Conservation (phyloP, 2,888 invertebrate genomes). For the Pseudoips prasinana region DNA sequence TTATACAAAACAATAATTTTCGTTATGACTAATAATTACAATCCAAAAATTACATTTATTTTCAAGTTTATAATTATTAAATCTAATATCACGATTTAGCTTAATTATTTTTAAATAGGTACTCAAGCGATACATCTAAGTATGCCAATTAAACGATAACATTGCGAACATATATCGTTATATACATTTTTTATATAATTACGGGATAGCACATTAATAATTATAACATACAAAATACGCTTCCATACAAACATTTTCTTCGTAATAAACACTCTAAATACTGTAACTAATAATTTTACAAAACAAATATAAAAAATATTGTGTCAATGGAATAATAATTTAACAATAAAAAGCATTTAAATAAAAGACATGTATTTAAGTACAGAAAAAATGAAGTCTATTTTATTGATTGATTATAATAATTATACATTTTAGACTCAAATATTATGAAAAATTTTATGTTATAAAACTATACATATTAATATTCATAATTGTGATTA, state of each 20-base stretch:
- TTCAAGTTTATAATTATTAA: conserved; percentile 77
- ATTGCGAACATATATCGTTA: conserved; percentile 58
- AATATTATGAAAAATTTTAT: conserved; percentile 5
- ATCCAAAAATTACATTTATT: conserved; percentile 80
- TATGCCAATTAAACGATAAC: conserved; percentile 61
- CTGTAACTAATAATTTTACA: conserved; percentile 3
- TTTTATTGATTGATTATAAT: too few species aligned
- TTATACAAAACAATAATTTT: conserved; percentile 81
- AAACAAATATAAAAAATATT: conserved; percentile 11
- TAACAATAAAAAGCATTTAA: conserved; percentile 3
- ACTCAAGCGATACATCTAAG: conserved; percentile 69
- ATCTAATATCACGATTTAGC: conserved; percentile 82
- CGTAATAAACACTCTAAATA: too few species aligned
- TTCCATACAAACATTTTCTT: conserved; percentile 19
- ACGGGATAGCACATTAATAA: conserved; percentile 43
- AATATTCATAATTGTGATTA: conserved; percentile 39
- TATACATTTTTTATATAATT: conserved; percentile 36
- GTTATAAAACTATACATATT: conserved; percentile 17
- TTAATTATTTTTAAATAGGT: conserved; percentile 73
- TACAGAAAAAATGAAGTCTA: conserved; percentile 11
- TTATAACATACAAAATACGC: conserved; percentile 33
- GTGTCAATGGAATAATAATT: conserved; percentile 10
- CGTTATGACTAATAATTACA: conserved; percentile 79
- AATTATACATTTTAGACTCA: neutral
- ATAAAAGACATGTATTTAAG: conserved; percentile 3